Evolutionary conservation across 2,888 invertebrate species (phyloP).

Genomic region (Nymphalis c-album): DNA sequence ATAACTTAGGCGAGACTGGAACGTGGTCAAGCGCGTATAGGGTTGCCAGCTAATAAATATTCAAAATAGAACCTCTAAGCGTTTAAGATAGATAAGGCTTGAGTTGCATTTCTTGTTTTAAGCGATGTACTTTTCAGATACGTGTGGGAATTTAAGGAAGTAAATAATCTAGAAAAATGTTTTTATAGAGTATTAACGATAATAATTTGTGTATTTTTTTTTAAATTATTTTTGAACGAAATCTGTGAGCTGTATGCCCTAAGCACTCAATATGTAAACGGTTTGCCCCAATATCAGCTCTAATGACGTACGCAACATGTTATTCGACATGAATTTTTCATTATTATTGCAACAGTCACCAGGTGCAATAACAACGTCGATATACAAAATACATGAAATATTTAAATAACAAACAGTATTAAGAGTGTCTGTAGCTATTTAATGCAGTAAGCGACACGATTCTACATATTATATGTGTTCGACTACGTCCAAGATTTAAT

Average conservation of each 20-base stretch:
- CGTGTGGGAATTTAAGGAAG: too few relatives aligned
- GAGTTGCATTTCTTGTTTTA: too few relatives aligned
- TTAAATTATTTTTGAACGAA: too few relatives aligned
- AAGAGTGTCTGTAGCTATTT: neutral
- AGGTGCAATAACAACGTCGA: slow-evolving; percentile 11
- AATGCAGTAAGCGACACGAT: slow-evolving; percentile 9
- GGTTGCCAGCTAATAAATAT: slow-evolving; percentile 15
- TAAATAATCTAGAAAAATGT: too few relatives aligned
- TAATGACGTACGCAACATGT: slow-evolving; percentile 27
- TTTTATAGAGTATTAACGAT: too few relatives aligned
- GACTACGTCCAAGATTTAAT: neutral
- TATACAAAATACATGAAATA: slow-evolving; percentile 15
- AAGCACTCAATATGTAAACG: slow-evolving; percentile 18
- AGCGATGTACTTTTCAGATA: too few relatives aligned
- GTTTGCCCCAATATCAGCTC: slow-evolving; percentile 25
- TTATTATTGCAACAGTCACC: slow-evolving; percentile 28
- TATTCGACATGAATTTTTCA: slow-evolving; percentile 36
- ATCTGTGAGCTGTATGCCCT: slow-evolving; percentile 5
- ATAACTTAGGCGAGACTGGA: slow-evolving; percentile 50
- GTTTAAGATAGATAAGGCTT: neutral
- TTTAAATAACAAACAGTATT: slow-evolving; percentile 9
- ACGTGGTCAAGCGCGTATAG: slow-evolving; percentile 34
- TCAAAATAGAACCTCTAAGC: neutral
- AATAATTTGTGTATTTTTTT: too few relatives aligned
- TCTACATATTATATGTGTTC: neutral